phyloP scores from a whole-genome alignment of 2,888 invertebrate genomes.

The Thymelicus acteon region DNA sequence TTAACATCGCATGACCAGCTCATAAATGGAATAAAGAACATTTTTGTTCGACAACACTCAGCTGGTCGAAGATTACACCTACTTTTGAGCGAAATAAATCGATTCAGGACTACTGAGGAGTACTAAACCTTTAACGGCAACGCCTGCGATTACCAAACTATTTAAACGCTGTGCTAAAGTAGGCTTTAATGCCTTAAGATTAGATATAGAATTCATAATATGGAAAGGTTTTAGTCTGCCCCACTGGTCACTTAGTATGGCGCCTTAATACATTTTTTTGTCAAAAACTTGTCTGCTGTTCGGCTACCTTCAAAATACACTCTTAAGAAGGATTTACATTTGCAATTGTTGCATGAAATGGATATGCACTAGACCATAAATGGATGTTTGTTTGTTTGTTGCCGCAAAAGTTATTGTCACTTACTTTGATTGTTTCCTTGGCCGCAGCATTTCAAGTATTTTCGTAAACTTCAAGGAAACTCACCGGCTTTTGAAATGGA shows the following conservation, averaged over 20 bases:
- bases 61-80: conserved; percentile 27
- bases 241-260: conserved; percentile 27
- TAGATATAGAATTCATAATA: not conserved
- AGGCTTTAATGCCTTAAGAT: not conserved
- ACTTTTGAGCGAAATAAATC: conserved; percentile 24
- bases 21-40: conserved; percentile 6
- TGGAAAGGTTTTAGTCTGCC: conserved; percentile 3
- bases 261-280: conserved; percentile 19
- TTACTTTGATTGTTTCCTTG: conserved; percentile 17
- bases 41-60: conserved; percentile 24
- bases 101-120: conserved; percentile 41
- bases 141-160: conserved; percentile 7
- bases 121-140: conserved; percentile 44
- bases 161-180: not conserved
- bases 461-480: conserved; percentile 1
- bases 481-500: conserved; percentile 4
- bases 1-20: conserved; percentile 18
- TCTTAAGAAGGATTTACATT: conserved; percentile 59
- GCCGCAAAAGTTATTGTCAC: conserved; percentile 56
- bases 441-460: conserved; percentile 15
- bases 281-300: conserved; percentile 47
- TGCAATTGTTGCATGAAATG: conserved; percentile 60
- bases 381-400: conserved; percentile 65
- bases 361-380: conserved; percentile 80
- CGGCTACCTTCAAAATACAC: conserved; percentile 47